phyloP scores from a whole-genome alignment of 2,797 vertebrate genomes.

The Pangasius mekongensis region DNA sequence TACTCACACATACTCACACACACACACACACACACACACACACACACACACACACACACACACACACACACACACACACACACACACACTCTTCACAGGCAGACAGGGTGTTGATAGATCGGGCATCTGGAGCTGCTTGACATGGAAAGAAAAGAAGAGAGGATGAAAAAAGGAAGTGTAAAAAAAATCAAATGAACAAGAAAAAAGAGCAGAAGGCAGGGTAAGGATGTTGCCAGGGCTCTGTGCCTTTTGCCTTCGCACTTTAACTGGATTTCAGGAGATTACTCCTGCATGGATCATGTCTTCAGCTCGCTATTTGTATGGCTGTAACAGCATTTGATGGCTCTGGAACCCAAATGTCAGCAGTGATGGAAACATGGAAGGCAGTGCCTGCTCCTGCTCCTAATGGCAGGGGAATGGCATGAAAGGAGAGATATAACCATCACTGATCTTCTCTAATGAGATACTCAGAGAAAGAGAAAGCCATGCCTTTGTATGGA shows the following conservation, averaged over 20 bases:
- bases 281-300: conserved; percentile 67
- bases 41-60: conserved; percentile 16
- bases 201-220: conserved; percentile 51
- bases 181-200: conserved; percentile 50
- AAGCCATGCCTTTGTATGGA: neutral
- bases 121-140: conserved; percentile 81
- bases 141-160: conserved; percentile 64
- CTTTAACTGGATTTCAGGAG: conserved; percentile 71
- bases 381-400: conserved; percentile 67
- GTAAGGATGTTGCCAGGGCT: conserved; percentile 62
- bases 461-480: conserved; percentile 14
- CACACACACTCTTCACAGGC: conserved; percentile 67
- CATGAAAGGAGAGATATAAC: conserved; percentile 43
- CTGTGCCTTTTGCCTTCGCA: conserved; percentile 62
- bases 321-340: conserved; percentile 74
- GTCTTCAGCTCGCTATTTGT: conserved; percentile 68
- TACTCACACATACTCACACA: conserved; percentile 31
- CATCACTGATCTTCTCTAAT: conserved; percentile 50
- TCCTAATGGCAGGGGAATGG: conserved; percentile 64
- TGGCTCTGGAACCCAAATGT: conserved; percentile 74
- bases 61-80: conserved; percentile 41
- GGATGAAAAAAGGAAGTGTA: conserved; percentile 46
- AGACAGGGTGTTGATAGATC: conserved; percentile 83
- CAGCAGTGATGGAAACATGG: conserved; percentile 73
- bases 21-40: conserved; percentile 37